A percentile compares a stretch with the other conserved stretches of the same genome.
Conservation (phyloP, 2,113 vertebrate species). For the Sapajus apella region DNA sequence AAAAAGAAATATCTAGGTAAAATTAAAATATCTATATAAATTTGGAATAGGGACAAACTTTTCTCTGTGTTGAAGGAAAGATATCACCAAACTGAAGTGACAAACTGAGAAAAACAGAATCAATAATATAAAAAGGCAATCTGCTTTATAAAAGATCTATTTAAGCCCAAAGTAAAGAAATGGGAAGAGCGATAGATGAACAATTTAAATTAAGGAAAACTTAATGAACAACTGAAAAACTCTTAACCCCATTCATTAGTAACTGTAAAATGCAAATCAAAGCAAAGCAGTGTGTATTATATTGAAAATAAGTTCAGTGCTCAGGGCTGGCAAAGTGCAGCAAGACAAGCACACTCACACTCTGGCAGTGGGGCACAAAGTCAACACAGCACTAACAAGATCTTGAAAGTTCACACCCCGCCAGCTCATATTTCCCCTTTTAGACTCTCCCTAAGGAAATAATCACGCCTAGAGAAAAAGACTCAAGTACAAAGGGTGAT, state of each 20-base stretch:
- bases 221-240: not conserved
- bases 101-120: not conserved
- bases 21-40: not conserved
- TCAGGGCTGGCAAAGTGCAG: not conserved
- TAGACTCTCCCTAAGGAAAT: not conserved
- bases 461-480: not conserved
- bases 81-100: not conserved
- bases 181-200: not conserved
- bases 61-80: not conserved
- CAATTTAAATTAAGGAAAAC: not conserved
- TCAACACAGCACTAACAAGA: accelerated
- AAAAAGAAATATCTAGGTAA: constrained; percentile 15
- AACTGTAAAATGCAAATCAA: not conserved
- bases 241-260: not conserved
- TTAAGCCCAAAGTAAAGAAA: constrained; percentile 4
- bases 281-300: not conserved
- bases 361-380: not conserved
- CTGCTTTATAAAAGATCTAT: not conserved
- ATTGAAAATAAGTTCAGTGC: not conserved
- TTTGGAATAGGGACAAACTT: not conserved
- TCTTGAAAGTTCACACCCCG: not conserved
- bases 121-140: not conserved
- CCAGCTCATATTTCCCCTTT: not conserved
- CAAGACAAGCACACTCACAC: accelerated
- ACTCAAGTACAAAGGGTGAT: no score